A percentile compares a stretch with the other conserved stretches of the same genome.
Conservation (phyloP, 2,113 vertebrate species). For the Gymnarchus niloticus region DNA sequence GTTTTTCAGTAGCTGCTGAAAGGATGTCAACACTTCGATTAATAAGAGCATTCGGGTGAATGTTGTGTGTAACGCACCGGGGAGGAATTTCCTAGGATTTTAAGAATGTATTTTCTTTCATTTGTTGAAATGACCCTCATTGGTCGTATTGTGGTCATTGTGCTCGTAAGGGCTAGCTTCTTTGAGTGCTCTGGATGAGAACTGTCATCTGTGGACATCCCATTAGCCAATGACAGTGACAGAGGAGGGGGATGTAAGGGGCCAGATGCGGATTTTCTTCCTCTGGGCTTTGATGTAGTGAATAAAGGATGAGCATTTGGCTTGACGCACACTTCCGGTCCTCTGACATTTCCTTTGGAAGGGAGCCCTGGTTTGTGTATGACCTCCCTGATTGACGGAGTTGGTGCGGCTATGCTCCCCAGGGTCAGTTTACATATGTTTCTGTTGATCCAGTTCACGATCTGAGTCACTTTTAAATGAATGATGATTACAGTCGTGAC, state of each 20-base stretch:
- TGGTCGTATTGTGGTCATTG: not conserved
- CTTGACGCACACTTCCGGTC: not conserved
- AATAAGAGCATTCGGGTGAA: not conserved
- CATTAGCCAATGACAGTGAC: not conserved
- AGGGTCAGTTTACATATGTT: not conserved
- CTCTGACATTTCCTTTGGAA: not conserved
- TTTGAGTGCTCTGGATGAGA: not conserved
- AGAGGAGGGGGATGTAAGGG: not conserved
- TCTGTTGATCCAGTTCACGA: not conserved
- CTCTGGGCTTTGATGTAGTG: not conserved
- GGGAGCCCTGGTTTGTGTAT: not conserved
- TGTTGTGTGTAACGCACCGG: not conserved
- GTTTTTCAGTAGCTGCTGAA: not conserved
- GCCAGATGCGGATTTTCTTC: not conserved
- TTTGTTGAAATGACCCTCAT: too few species aligned
- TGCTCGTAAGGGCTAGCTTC: not conserved
- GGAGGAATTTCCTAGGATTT: not conserved
- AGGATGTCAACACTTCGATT: not conserved
- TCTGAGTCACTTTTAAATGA: not conserved
- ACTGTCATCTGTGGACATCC: not conserved
- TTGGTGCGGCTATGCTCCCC: not conserved
- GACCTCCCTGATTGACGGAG: not conserved
- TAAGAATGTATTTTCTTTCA: too few species aligned
- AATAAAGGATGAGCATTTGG: not conserved
- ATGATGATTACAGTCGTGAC: not conserved